Evolutionary conservation across 2,888 invertebrate genomes (phyloP), one percentile per base, ranked within the genome.

Genomic region (Aporophyla lueneburgensis): DNA sequence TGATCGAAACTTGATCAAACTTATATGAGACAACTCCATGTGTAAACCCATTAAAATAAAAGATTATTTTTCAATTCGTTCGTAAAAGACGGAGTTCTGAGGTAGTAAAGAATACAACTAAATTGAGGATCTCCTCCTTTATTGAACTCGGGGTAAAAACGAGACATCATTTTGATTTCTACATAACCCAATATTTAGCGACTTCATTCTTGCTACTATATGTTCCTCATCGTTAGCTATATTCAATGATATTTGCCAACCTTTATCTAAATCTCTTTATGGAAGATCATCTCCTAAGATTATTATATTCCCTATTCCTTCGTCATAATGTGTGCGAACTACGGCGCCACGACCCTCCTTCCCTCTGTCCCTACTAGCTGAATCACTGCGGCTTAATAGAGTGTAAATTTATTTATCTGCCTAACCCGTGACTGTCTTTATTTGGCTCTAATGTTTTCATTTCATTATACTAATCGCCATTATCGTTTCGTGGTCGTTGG

Each of bases 361-460:
- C 87, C 78, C 79, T 81, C 83, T 77, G 43, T 77, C 80, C 85
- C 89, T 87, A 86, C 81, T 91, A 91, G 95, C 93, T 93, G 95
- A 95, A 91, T 95, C 95, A 94, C 91, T 88, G 87, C 86, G 75
- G 88, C 87, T 90, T 94, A 95, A 95, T 94, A 94, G 92, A 91
- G 93, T 93, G 94, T 92, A 93, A 94, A 93, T 93, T 91, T 92
- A 93, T 92, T 92, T 93, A 94, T 93, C 92, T 90, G 84, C 86
- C 74, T 73, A 78, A 74, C 66, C 78, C 76, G 73, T 82, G 82
- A 78, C 85, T 85, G 83, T 86, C 83, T 88, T 85, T 86, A 88
- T 87, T 87, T 81, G 86, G 71, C 78, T 69, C 75, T 86, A 88
- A 88, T 88, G 88, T 88, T 88, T 88, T 88, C 81, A 88, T 88